phyloP scores from a whole-genome alignment of 2,797 vertebrate species.

The Sebastolobus alascanus region DNA sequence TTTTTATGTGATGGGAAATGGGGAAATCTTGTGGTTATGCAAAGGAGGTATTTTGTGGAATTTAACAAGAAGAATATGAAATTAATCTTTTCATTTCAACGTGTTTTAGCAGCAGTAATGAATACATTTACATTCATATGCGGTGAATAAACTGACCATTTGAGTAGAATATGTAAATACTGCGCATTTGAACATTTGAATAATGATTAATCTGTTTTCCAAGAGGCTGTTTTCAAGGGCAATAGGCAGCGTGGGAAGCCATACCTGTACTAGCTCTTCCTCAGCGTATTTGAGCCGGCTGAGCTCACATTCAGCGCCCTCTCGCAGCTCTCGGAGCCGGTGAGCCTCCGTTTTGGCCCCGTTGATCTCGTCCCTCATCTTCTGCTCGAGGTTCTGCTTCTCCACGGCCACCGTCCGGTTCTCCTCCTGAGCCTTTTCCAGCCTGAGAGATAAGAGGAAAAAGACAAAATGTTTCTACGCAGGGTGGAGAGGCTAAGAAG shows the following conservation, averaged over 20 bases:
- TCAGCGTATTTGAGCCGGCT: conserved; percentile 98
- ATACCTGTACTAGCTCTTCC: conserved; percentile 96
- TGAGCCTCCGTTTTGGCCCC: conserved; percentile 96
- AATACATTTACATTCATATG: conserved; percentile 12
- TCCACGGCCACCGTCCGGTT: conserved; percentile 98
- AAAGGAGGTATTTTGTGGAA: conserved; percentile 26
- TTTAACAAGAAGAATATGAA: conserved; percentile 7
- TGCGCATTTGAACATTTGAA: not conserved
- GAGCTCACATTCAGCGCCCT: conserved; percentile 95
- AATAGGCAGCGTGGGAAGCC: not conserved
- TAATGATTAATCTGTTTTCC: not conserved
- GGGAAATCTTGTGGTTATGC: conserved; percentile 5
- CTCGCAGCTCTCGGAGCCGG: conserved; percentile 91
- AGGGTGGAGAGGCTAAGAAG: not conserved
- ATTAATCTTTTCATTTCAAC: conserved; percentile 25
- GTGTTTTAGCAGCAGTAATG: conserved; percentile 13
- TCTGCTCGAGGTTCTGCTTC: conserved; percentile 97
- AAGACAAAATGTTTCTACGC: not conserved
- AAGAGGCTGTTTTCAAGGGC: not conserved
- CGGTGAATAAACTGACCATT: not conserved
- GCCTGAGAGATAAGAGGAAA: conserved; percentile 76
- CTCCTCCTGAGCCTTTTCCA: conserved; percentile 98
- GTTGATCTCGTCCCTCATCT: conserved; percentile 97
- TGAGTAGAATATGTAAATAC: not conserved
- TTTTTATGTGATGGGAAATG: conserved; percentile 23